phyloP scores from a whole-genome alignment of 2,888 invertebrate species.

The Molanna angustata region DNA sequence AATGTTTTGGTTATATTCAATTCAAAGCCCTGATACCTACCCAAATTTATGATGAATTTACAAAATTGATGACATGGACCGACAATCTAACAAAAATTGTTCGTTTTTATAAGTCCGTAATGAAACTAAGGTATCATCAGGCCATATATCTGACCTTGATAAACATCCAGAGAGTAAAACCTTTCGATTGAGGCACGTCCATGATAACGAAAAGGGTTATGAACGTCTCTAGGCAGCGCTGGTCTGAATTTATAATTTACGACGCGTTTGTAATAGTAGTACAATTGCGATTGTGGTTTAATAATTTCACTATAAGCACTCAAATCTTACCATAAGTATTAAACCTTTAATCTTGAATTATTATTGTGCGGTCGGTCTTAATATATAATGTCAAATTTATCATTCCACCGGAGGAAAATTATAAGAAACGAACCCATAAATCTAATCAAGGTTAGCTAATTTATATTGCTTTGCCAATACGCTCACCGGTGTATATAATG shows the following conservation, averaged over 20 bases:
- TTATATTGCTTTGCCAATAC: too few relatives aligned
- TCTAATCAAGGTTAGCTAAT: slow-evolving; percentile 1
- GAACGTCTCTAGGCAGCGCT: slow-evolving; percentile 30
- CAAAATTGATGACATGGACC: too few relatives aligned
- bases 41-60: too few relatives aligned
- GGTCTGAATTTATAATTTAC: slow-evolving; percentile 32
- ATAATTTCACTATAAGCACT: slow-evolving; percentile 31
- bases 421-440: slow-evolving; percentile 8
- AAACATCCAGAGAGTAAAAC: slow-evolving; percentile 19
- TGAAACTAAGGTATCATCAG: too few relatives aligned
- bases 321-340: slow-evolving; percentile 30
- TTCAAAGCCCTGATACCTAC: too few relatives aligned
- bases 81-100: too few relatives aligned
- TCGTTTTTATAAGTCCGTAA: too few relatives aligned
- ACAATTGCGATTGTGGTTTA: slow-evolving; percentile 24
- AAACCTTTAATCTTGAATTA: slow-evolving; percentile 23
- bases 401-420: slow-evolving; percentile 4
- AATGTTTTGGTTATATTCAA: too few relatives aligned
- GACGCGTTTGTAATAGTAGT: slow-evolving; percentile 26
- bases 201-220: slow-evolving; percentile 33
- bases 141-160: too few relatives aligned
- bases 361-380: slow-evolving; percentile 17
- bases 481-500: too few relatives aligned
- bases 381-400: slow-evolving; percentile 21
- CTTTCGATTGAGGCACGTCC: slow-evolving; percentile 23